A percentile compares a stretch with the other conserved stretches of the same genome.
Evolutionary conservation across 2,113 vertebrate species (phyloP).

Genomic region (Phylloscopus trochiloides): DNA sequence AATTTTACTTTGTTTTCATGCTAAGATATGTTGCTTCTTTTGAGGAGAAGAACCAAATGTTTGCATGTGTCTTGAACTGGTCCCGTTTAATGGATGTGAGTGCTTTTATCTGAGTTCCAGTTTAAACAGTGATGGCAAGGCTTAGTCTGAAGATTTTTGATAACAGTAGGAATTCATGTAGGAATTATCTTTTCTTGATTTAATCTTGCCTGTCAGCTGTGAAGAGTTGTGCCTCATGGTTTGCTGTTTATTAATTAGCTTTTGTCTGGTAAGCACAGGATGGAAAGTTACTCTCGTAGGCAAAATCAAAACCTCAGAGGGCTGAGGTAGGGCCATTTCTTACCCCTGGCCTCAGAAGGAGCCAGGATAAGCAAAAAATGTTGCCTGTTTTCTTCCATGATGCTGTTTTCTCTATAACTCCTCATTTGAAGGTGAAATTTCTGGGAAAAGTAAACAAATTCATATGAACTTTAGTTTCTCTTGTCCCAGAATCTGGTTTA

Average conservation of each 20-base stretch:
- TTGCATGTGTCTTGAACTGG: not conserved
- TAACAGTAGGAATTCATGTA: not conserved
- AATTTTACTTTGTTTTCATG: not conserved
- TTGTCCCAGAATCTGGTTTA: not conserved
- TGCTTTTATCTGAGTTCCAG: not conserved
- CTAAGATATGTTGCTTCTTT: not conserved
- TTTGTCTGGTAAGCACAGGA: not conserved
- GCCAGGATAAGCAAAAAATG: not conserved
- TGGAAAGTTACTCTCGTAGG: not conserved
- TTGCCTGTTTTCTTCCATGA: not conserved
- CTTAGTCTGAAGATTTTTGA: not conserved
- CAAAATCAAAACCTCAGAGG: not conserved
- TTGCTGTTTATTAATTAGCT: not conserved
- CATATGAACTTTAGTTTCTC: not conserved
- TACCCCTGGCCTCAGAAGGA: not conserved
- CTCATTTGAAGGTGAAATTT: not conserved
- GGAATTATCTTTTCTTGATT: not conserved
- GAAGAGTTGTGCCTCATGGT: not conserved
- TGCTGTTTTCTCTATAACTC: not conserved
- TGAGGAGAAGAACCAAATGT: not conserved
- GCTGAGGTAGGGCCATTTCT: not conserved
- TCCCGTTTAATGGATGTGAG: not conserved
- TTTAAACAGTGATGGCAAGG: not conserved
- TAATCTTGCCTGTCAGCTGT: not conserved
- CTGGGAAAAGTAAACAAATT: not conserved